Evolutionary conservation across 2,113 vertebrate species (phyloP).

Genomic region (Mus musculus): GRCm39 chr19:21022501-21023000

Average conservation of each 20-base stretch:
- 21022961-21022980: not conserved
- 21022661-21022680: constrained; percentile 39
- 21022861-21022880: constrained; percentile 7
- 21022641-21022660: not conserved
- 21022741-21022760: constrained; percentile 1
- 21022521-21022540: not conserved
- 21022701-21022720: not conserved
- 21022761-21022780: constrained; percentile 52
- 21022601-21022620: not conserved
- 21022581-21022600: not conserved
- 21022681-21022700: constrained; percentile 11
- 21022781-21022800: constrained; percentile 31
- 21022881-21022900: not conserved
- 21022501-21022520: not conserved
- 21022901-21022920: not conserved
- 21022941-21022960: no score
- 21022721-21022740: constrained; percentile 2
- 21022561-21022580: not conserved
- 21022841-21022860: not conserved
- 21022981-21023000: fast-evolving
- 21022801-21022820: constrained; percentile 12
- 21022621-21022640: not conserved
- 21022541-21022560: not conserved
- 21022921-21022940: not conserved
- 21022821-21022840: constrained; percentile 48